phyloP scores from a whole-genome alignment of 2,113 vertebrate genomes.

The Camelus bactrianus region DNA sequence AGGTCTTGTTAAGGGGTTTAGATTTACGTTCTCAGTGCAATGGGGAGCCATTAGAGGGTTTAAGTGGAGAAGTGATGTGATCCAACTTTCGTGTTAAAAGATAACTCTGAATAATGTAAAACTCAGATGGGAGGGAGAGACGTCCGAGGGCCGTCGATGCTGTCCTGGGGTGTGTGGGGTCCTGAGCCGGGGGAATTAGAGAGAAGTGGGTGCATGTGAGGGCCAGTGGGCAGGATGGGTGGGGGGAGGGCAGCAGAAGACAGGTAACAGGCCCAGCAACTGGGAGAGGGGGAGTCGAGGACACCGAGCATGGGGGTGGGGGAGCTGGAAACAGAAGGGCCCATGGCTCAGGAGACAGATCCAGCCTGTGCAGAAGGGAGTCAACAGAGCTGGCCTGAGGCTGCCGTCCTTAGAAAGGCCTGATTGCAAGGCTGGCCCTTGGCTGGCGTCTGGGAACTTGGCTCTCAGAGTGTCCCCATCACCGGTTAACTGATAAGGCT shows the following conservation, averaged over 20 bases:
- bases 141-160: background rate
- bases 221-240: background rate
- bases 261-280: background rate
- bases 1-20: background rate
- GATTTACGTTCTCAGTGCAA: background rate
- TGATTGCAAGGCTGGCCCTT: background rate
- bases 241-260: background rate
- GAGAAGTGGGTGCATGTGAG: background rate
- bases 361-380: background rate
- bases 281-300: background rate
- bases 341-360: background rate
- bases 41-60: background rate
- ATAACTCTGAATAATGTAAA: background rate
- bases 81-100: background rate
- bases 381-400: background rate
- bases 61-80: constrained; percentile 1
- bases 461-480: background rate
- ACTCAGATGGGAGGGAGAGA: background rate
- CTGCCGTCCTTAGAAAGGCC: background rate
- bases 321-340: background rate
- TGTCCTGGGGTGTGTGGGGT: background rate
- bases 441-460: background rate
- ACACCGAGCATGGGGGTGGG: background rate
- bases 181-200: background rate
- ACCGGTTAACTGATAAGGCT: background rate